Evolutionary conservation across 1,140 invertebrate genomes (phyloP).

Genomic region (Drosophila baimaii): DNA sequence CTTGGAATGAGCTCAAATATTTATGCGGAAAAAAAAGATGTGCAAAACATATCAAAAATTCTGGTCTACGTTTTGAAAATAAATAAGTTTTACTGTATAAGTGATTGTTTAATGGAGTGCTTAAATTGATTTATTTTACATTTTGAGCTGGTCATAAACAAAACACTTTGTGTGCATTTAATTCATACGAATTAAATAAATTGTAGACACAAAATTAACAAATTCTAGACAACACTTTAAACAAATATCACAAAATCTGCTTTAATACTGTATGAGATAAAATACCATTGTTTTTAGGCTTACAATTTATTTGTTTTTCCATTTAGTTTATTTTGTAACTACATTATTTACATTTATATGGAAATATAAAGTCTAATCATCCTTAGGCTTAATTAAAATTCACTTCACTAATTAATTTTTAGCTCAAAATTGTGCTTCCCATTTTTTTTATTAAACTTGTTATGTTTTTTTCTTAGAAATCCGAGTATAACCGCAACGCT

Average conservation of each 20-base stretch:
- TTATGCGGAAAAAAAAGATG: background rate
- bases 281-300: background rate
- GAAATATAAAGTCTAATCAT: background rate
- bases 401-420: background rate
- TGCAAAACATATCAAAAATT: background rate
- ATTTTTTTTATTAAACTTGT: background rate
- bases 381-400: too few species aligned
- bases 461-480: background rate
- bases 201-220: background rate
- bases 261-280: too few species aligned
- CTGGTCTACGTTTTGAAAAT: background rate
- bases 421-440: too few species aligned
- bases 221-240: background rate
- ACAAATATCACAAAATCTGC: too few species aligned
- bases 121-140: background rate
- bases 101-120: background rate
- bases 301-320: background rate
- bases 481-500: background rate
- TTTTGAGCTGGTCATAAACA: background rate
- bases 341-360: background rate
- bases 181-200: background rate
- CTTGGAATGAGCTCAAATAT: constrained; percentile 1
- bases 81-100: background rate
- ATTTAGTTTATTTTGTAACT: background rate
- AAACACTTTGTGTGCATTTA: background rate